Evolutionary conservation across 2,797 vertebrate species (phyloP), one percentile per base, ranked within the genome.

Genomic region (Coracias cyanogaster): DNA sequence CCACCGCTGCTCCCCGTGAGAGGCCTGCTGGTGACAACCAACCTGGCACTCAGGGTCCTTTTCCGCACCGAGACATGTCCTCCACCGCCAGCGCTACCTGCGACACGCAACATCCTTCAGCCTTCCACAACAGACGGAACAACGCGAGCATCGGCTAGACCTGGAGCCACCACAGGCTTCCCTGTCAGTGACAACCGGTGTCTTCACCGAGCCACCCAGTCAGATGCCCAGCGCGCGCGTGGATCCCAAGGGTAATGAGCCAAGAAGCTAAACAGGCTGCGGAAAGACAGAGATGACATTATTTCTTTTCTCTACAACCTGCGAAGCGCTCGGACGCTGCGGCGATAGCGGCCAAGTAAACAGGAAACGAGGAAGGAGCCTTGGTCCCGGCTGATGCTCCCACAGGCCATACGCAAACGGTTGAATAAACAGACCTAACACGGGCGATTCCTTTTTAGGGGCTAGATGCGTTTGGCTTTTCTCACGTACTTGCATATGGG

Each of bases 211-310:
- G 55, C 20, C 48, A 41, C n/a, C 7, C 9, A 25, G 74, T 48
- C 4, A 24, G 57, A 58, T 8, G 48, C 35, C 33, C 18, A 37
- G 48, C 4, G 7, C 1, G 12, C 5, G 15, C 6, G 1, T 0
- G 4, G 6, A 52, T 31, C 77, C 52, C 48, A 15, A 33, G 62
- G 55, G 33, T 7, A 48, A 28, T 0, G 12, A 35, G 19, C 11
- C 55, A 31, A 49, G 14, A 54, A 58, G 39, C 72, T 49, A 5
- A 54, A 6, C 1, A 3, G 46, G 62, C 57, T 39, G 25, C 1
- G 0, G 13, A 76, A 21, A 54, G 33, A 48, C 20, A 29, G 41
- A 74, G 54, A 39, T 4, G 37, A 37, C 21, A 12, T 14, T 19
- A 11, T 17, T 61, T 18, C 58, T 84, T 60, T 26, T 39, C 67